These are phyloP conservation scores for Zalophus californianus DNA, from an alignment of 2,797 vertebrate genomes.

Conservation along the genomic window DNA sequence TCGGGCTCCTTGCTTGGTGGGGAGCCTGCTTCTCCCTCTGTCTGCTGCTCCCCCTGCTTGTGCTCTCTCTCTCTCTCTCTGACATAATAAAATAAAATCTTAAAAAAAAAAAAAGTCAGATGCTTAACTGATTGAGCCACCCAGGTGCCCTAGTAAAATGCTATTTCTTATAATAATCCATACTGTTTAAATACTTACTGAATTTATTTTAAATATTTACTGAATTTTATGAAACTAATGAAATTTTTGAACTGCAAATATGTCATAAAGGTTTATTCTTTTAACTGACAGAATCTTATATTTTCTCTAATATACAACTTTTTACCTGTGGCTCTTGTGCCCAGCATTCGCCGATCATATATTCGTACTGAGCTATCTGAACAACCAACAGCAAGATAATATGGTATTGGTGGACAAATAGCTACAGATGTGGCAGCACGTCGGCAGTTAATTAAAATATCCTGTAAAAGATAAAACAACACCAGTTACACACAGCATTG, in stretches of 20 bases:
- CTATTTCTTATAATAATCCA: not conserved
- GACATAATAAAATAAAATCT: no score
- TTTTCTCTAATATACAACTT: not conserved
- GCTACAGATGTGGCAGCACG: constrained; percentile 98
- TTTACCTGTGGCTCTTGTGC: constrained; percentile 97
- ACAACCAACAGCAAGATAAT: constrained; percentile 98
- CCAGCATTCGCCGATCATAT: constrained; percentile 98
- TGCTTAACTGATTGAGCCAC: not conserved
- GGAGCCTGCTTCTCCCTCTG: no score
- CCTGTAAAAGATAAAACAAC: constrained; percentile 88
- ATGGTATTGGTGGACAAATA: constrained; percentile 96
- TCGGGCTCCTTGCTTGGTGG: no score
- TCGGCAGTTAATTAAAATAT: constrained; percentile 98
- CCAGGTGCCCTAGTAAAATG: not conserved
- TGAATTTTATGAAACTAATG: constrained; percentile 28
- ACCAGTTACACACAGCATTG: constrained; percentile 52
- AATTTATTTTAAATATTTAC: not conserved
- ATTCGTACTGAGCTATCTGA: constrained; percentile 99
- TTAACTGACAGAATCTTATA: not conserved
- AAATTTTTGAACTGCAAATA: constrained; percentile 23
- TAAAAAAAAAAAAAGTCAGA: not conserved
- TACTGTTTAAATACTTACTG: constrained; percentile 5
- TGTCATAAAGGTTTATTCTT: not conserved
- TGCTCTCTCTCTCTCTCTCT: no score
- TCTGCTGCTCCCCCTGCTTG: no score